Evolutionary conservation across 2,113 vertebrate species (phyloP).

Genomic region (Patagioenas fasciata): DNA sequence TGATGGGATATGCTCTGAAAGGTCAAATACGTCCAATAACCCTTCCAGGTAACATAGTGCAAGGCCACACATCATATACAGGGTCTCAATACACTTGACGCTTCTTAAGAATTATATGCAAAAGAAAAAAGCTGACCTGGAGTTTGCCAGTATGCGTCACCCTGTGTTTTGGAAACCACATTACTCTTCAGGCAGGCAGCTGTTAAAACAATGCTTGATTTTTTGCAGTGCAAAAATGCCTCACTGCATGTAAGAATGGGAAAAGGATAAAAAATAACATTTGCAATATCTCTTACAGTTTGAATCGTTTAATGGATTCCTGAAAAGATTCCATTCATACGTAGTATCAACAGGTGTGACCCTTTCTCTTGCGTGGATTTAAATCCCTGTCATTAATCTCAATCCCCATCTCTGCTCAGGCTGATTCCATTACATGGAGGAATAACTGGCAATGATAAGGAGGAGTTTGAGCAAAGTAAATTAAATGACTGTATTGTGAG

Average conservation of each 20-base stretch:
- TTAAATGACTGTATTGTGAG: background rate
- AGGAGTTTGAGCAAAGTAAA: background rate
- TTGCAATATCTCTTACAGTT: background rate
- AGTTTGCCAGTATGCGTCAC: background rate
- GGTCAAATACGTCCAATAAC: fast-evolving
- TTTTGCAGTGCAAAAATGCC: background rate
- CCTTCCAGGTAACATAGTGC: background rate
- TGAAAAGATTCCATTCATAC: background rate
- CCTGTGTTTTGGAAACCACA: background rate
- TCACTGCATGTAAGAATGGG: background rate
- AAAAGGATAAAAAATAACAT: background rate
- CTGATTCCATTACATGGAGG: background rate
- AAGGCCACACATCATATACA: background rate
- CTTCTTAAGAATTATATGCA: background rate
- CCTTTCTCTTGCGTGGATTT: background rate
- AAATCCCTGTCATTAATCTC: background rate
- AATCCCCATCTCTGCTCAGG: background rate
- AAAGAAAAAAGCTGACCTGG: background rate
- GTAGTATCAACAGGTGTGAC: background rate
- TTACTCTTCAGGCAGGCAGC: background rate
- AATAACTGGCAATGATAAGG: background rate
- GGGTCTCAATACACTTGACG: background rate
- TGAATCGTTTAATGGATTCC: background rate
- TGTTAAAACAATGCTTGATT: background rate
- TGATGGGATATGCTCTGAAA: fast-evolving